Evolutionary conservation across 2,888 invertebrate genomes (phyloP), one percentile per base, ranked within the genome.

Genomic region (Pterostichus madidus): DNA sequence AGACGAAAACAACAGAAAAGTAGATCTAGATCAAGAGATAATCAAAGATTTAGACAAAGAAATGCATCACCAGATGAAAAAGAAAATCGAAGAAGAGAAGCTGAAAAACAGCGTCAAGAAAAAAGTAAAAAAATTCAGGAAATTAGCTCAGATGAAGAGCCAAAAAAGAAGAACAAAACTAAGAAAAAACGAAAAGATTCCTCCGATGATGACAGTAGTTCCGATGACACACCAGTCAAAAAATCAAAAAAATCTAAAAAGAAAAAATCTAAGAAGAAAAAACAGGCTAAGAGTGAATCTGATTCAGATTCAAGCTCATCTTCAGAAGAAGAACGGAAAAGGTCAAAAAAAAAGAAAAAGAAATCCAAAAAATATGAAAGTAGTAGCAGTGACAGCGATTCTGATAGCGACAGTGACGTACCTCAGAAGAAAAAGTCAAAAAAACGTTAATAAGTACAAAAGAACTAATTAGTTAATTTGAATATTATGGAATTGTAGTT

Each of bases 111-210:
- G 3, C 24, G 24, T 3, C 24, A 2, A 24, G 24, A 24, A 24
- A 84, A 73, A 85, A 84, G 84, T 83, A 87, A 78, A 86, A 85
- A 84, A 83, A 86, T 82, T 86, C 13, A 64, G 85, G 87, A 84
- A 85, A 81, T 84, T 86, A 86, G 24, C 35, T 64, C 77, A 24
- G 56, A 52, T 32, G 85, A 84, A 86, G 6, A 89, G 87, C 77
- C 87, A 87, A 77, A 87, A 85, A 86, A 86, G 76, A 90, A 86
- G 84, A 91, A 84, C 87, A 90, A 86, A 85, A 90, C 87, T 87
- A 91, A 88, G 86, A 88, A 87, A 84, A 84, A 8, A 84, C 85
- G 85, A 84, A 86, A 35, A 86, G 73, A 71, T 39, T 44, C 52
- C 7, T 79, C 75, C 5, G 86, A 68, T 85, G 85, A 53, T 5